These are phyloP conservation scores for Drosophila lacicola DNA, from an alignment of 2,888 invertebrate genomes.

Conservation along the genomic window DNA sequence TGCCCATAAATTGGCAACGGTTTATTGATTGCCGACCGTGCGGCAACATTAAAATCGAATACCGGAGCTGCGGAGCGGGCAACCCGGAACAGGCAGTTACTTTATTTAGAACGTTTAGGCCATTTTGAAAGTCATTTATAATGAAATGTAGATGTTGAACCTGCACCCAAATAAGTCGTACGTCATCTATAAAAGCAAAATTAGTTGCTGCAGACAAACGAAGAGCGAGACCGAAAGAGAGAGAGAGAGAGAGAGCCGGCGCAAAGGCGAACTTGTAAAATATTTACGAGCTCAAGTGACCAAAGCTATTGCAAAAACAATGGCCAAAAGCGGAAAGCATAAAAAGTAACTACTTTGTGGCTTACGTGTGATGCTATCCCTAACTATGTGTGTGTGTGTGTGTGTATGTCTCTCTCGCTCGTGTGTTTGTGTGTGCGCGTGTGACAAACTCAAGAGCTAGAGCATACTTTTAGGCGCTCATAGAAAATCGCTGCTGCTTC, in stretches of 20 bases:
- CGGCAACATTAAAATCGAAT: conserved; percentile 60
- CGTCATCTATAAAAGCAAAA: conserved; percentile 73
- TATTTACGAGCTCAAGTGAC: conserved; percentile 77
- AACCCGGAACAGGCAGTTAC: conserved; percentile 21
- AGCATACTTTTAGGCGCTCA: conserved; percentile 60
- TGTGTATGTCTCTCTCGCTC: not conserved
- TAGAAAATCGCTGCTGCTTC: conserved; percentile 21
- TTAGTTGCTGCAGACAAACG: conserved; percentile 58
- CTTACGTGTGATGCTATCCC: conserved; percentile 64
- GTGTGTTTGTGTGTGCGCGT: conserved; percentile 8
- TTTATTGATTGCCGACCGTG: conserved; percentile 69
- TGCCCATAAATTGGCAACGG: conserved; percentile 69
- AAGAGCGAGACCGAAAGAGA: not conserved
- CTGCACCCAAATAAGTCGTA: conserved; percentile 65
- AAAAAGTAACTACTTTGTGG: conserved; percentile 81
- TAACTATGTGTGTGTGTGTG: conserved; percentile 22
- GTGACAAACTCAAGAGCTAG: conserved; percentile 43
- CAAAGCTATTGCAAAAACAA: conserved; percentile 62
- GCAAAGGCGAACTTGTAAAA: conserved; percentile 71
- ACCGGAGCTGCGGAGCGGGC: not conserved
- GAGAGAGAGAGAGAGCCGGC: not conserved
- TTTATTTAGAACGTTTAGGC: conserved; percentile 67
- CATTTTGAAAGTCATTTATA: conserved; percentile 80
- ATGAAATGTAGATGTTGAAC: conserved; percentile 76
- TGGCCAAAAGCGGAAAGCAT: conserved; percentile 65